Evolutionary conservation across 1,140 invertebrate species (phyloP).

Genomic region (Plectrocnemia conspersa): DNA sequence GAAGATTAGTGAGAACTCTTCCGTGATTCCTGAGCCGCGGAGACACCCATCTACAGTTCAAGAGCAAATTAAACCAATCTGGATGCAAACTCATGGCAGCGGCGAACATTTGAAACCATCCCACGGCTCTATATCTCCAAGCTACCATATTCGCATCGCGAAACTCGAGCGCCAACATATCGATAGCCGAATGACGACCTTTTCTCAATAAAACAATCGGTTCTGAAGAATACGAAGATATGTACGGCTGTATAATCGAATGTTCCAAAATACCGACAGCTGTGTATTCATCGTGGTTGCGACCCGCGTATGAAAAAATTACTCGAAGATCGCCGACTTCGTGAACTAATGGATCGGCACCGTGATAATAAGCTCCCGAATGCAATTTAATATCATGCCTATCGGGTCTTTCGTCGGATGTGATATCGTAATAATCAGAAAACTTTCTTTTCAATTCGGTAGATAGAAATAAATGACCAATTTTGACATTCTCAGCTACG

Average conservation of each 20-base stretch:
- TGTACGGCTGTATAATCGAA: constrained; percentile 64
- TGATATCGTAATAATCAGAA: constrained; percentile 70
- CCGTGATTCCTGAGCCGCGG: constrained; percentile 41
- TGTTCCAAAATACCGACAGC: constrained; percentile 67
- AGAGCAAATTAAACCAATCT: constrained; percentile 48
- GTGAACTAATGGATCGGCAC: constrained; percentile 75
- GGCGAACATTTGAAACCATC: constrained; percentile 49
- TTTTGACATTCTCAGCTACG: constrained; percentile 55
- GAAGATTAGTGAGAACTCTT: constrained; percentile 45
- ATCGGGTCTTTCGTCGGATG: constrained; percentile 78
- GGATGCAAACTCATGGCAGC: constrained; percentile 51
- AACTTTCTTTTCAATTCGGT: constrained; percentile 70
- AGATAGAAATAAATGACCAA: constrained; percentile 53
- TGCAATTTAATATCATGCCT: constrained; percentile 77
- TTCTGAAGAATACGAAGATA: constrained; percentile 50
- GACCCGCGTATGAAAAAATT: constrained; percentile 78
- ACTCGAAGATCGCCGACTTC: constrained; percentile 78
- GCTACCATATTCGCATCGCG: constrained; percentile 44
- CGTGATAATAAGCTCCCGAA: constrained; percentile 79
- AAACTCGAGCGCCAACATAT: constrained; percentile 43
- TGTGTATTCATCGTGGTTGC: constrained; percentile 69
- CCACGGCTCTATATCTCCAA: constrained; percentile 47
- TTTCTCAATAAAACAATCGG: constrained; percentile 46
- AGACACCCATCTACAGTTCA: constrained; percentile 45
- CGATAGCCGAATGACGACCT: constrained; percentile 44